Evolutionary conservation across 1,140 invertebrate genomes (phyloP).

Genomic region (Aphaenogaster ashmeadi): DNA sequence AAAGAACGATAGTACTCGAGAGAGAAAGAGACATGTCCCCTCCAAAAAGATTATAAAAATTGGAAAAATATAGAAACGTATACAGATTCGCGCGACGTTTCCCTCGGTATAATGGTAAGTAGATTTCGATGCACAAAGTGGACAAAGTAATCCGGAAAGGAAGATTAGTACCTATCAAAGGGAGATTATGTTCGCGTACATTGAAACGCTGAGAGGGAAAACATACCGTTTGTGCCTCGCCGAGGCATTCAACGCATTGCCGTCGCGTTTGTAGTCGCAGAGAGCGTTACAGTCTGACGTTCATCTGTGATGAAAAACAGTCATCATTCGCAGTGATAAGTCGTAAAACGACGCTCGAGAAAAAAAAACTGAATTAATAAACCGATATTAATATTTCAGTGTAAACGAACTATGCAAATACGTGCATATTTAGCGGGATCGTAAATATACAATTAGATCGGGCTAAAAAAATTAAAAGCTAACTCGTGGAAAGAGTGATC

Average conservation of each 20-base stretch:
- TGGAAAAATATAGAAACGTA: background rate
- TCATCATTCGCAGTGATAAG: background rate
- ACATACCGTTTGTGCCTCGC: background rate
- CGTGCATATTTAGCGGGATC: background rate
- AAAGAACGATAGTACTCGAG: background rate
- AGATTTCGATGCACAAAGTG: background rate
- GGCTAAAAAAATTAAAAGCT: conserved; percentile 1
- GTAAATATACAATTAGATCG: background rate
- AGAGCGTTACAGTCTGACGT: background rate
- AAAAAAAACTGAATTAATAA: background rate
- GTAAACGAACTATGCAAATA: background rate
- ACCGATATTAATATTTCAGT: background rate
- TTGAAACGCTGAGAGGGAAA: background rate
- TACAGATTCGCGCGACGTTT: background rate
- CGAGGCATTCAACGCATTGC: background rate
- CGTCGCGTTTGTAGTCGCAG: background rate
- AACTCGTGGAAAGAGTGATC: background rate
- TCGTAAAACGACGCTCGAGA: background rate
- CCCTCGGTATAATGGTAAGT: background rate
- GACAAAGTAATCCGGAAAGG: background rate
- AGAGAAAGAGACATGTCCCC: background rate
- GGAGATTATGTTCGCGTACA: background rate
- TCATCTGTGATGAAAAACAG: background rate
- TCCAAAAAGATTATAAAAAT: conserved; percentile 40
- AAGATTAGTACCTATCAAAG: background rate